Base-by-base conservation (phyloP, 2,113 vertebrate species). In the Cygnus atratus region DNA sequence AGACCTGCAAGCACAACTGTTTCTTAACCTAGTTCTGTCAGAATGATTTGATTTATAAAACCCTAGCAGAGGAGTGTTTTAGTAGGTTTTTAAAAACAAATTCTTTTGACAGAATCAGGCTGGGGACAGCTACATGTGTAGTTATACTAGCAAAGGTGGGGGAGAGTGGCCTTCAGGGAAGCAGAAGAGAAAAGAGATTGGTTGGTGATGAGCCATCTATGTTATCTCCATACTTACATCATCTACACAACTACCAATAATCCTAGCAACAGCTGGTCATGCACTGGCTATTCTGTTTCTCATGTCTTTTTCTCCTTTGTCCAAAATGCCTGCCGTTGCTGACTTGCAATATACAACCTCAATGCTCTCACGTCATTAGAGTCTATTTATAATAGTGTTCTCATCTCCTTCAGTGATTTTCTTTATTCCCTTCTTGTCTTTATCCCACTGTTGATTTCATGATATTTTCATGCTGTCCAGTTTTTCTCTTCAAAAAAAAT, bases 21-120 rank as follows among this genome's bases (percentile, higher is more conserved):
- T 90, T 66, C 68, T 84, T 96, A 95, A 92, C 96, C 96, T 93
- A 90, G 76, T 88, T 97, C 83, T 93, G 94, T 94, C 95, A 90
- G 61, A 88, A 92, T 43, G 14, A 94, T 85, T 85, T 94, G 85
- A 90, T 95, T 95, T 84, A 39, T 74, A 95, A 95, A 96, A 81
- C 57, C 55, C 41, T 91, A 0, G 0, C 22, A 87, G 15, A 43
- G 33, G 24, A 94, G 41, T 87, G 65, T 75, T 96, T 77, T 61
- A 75, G 57, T 92, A 68, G 61, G 80, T 88, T 96, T 94, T 81
- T 74, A 48, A 86, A 95, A 46, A 6, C 20, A 52, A 92, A 93
- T 84, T 94, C 6, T 94, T 96, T 88, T 94, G 91, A 92, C 94
- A 95, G 92, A 95, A 94, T 96, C 92, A 96, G 96, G 94, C 92